phyloP scores from a whole-genome alignment of 2,113 vertebrate genomes.

The Megaceryle maxima region DNA sequence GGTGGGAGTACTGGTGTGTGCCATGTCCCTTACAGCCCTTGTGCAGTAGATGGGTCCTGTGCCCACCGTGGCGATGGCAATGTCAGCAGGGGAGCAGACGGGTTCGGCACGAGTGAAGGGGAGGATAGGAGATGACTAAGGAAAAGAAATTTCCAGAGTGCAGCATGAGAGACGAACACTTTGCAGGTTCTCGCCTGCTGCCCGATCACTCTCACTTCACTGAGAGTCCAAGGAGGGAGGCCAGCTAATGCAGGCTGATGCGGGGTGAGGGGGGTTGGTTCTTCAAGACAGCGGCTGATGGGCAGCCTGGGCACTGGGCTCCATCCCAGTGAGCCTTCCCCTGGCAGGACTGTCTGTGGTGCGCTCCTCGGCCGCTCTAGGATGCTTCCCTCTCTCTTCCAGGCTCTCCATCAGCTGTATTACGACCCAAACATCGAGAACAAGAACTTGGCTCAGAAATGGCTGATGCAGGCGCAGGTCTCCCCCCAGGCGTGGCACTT shows the following conservation, averaged over 20 bases:
- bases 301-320: neutral
- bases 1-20: neutral
- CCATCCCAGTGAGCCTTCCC: neutral
- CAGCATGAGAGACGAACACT: neutral
- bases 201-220: fast-evolving
- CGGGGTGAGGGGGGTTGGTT: neutral
- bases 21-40: neutral
- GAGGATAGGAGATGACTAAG: neutral
- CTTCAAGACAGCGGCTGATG: neutral
- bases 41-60: neutral
- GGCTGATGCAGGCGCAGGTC: slow-evolving; percentile 99
- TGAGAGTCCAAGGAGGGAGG: neutral
- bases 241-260: neutral
- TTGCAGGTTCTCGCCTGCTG: neutral
- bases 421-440: slow-evolving; percentile 99
- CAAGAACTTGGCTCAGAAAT: slow-evolving; percentile 99
- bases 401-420: slow-evolving; percentile 98
- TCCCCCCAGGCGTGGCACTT: slow-evolving; percentile 99
- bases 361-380: slow-evolving; percentile 15
- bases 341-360: neutral
- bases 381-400: slow-evolving; percentile 46
- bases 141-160: slow-evolving; percentile 3
- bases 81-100: neutral
- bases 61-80: fast-evolving
- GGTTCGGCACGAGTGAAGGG: neutral